phyloP scores from a whole-genome alignment of 2,797 vertebrate genomes.

The Clamator glandarius region DNA sequence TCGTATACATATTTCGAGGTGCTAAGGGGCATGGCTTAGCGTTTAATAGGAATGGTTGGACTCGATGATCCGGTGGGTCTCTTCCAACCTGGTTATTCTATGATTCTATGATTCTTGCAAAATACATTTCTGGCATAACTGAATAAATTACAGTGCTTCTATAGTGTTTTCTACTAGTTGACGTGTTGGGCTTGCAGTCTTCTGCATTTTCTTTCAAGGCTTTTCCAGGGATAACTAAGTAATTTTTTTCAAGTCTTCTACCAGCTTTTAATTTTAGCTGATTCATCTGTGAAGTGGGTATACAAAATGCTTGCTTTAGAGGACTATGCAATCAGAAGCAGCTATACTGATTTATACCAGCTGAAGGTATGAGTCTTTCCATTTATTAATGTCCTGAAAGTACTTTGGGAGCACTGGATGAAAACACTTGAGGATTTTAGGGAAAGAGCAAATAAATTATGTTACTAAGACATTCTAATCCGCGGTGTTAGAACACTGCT shows the following conservation, averaged over 20 bases:
- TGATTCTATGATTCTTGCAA: too few species aligned
- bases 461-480: not conserved
- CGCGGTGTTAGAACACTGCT: not conserved
- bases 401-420: slow-evolving; percentile 8
- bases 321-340: not conserved
- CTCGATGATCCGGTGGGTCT: too few species aligned
- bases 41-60: too few species aligned
- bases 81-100: too few species aligned
- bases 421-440: slow-evolving; percentile 29
- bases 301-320: slow-evolving; percentile 15
- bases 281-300: slow-evolving; percentile 38
- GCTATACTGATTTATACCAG: slow-evolving; percentile 34
- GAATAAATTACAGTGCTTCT: not conserved
- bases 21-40: too few species aligned
- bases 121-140: not conserved
- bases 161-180: not conserved
- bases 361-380: not conserved
- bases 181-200: not conserved
- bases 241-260: slow-evolving; percentile 2
- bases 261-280: slow-evolving; percentile 15
- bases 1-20: not conserved
- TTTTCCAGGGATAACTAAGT: not conserved
- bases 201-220: not conserved
- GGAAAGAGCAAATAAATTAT: slow-evolving; percentile 25
- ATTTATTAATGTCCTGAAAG: slow-evolving; percentile 20